Conservation (phyloP, 1,140 invertebrate genomes). For the Brachionus rotundiformis region DNA sequence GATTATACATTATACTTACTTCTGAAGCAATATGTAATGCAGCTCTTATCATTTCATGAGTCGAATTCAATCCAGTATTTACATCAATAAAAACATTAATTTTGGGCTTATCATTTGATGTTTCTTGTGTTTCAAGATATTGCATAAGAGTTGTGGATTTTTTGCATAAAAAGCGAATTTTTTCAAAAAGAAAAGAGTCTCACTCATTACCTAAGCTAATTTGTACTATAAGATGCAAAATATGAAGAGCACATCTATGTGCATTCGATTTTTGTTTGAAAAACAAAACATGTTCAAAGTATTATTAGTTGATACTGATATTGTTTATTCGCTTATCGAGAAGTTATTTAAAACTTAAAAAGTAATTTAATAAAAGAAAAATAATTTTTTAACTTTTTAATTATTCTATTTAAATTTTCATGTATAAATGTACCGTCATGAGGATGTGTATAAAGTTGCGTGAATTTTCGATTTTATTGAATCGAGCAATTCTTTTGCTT, state of each 20-base stretch:
- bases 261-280: not conserved
- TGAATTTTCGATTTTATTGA: conserved; percentile 49
- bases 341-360: not conserved
- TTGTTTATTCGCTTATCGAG: not conserved
- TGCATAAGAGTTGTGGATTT: not conserved
- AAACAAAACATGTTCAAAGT: not conserved
- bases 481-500: conserved; percentile 27
- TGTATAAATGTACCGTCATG: conserved; percentile 53
- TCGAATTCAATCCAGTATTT: not conserved
- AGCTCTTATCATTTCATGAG: not conserved
- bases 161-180: not conserved
- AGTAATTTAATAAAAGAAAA: not conserved
- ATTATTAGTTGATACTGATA: not conserved
- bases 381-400: not conserved
- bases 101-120: not conserved
- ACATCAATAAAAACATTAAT: conserved; percentile 11
- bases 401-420: conserved; percentile 51
- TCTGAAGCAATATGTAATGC: not conserved
- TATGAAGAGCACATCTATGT: not conserved
- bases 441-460: conserved; percentile 53
- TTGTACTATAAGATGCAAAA: not conserved
- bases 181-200: not conserved
- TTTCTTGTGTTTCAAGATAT: not conserved
- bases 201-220: not conserved
- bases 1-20: not conserved